Evolutionary conservation across 2,888 invertebrate genomes (phyloP), one percentile per base, ranked within the genome.

Genomic region (Xanthorhoe designata): DNA sequence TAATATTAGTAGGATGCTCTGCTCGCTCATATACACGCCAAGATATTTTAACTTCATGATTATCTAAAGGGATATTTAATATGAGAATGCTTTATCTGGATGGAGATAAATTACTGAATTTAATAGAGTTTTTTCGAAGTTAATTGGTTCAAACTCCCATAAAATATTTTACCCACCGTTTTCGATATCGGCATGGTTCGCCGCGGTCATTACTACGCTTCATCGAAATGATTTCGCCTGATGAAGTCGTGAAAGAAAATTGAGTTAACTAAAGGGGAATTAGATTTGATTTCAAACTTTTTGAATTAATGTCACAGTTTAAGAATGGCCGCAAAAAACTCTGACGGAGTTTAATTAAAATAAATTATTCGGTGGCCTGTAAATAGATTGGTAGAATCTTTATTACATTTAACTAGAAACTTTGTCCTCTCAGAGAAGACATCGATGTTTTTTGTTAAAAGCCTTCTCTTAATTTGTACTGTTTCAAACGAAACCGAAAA

Each of bases 211-310:
- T 90, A 90, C 88, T 84, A 88, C 86, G 89, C 88, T 89, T 88
- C 87, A 89, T 88, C 87, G 88, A 86, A 89, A 90, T 88, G 86
- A 88, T 84, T 86, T 82, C 87, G 86, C 87, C 88, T 92, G 91
- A 92, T 91, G 91, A 91, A 91, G 88, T 91, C 91, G 87, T 90
- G 87, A 89, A 91, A 89, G 90, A 90, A 90, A 91, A 91, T 91
- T 88, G 90, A 90, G 89, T 91, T 90, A 89, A 89, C 88, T 88
- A 90, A 91, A 91, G 89, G 90, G 89, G 90, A 89, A 89, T 91
- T 90, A 90, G 90, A 91, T 91, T 91, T 88, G 89, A 90, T 91
- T 91, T 84, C 87, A 87, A 91, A 91, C 89, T 90, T 91, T 91
- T 87, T 83, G 87, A 90, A 89, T 88, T 88, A 90, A 89, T 88